A percentile compares a stretch with the other conserved stretches of the same genome.
Conservation (phyloP, 2,797 vertebrate species). For the Tiaroga cobitis region DNA sequence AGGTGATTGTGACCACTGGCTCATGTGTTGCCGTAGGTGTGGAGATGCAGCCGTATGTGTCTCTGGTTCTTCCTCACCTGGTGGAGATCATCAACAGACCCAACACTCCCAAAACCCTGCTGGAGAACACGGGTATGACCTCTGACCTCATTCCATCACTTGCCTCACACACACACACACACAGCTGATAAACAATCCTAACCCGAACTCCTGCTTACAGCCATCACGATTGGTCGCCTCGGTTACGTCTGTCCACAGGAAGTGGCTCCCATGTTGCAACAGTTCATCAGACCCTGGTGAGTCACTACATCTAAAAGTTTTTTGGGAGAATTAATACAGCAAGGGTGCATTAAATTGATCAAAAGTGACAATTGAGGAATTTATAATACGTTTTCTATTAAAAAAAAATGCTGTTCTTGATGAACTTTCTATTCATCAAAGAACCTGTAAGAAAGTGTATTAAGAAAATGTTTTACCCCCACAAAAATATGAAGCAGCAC, state of each 20-base stretch:
- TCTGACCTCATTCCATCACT: background rate
- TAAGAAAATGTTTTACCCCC: no score
- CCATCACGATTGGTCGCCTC: slow-evolving; percentile 92
- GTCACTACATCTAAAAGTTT: slow-evolving; percentile 40
- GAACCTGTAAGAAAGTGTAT: background rate
- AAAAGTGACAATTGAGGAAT: background rate
- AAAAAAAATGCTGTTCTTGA: background rate
- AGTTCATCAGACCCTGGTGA: slow-evolving; percentile 93
- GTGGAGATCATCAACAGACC: slow-evolving; percentile 95
- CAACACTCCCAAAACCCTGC: slow-evolving; percentile 92
- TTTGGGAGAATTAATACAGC: background rate
- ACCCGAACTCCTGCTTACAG: slow-evolving; percentile 69
- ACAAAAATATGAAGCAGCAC: background rate
- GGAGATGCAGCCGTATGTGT: slow-evolving; percentile 94
- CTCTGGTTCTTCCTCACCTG: slow-evolving; percentile 90
- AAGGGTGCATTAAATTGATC: background rate
- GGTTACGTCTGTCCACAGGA: slow-evolving; percentile 95
- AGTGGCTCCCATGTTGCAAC: slow-evolving; percentile 91
- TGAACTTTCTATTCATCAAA: background rate
- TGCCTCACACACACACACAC: background rate
- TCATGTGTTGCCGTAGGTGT: slow-evolving; percentile 75
- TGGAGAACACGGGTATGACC: slow-evolving; percentile 89
- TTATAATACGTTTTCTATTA: no score
- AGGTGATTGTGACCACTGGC: background rate
- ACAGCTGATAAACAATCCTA: background rate